These are phyloP conservation scores for Apus apus DNA, from an alignment of 2,113 vertebrate genomes.

Conservation along the genomic window DNA sequence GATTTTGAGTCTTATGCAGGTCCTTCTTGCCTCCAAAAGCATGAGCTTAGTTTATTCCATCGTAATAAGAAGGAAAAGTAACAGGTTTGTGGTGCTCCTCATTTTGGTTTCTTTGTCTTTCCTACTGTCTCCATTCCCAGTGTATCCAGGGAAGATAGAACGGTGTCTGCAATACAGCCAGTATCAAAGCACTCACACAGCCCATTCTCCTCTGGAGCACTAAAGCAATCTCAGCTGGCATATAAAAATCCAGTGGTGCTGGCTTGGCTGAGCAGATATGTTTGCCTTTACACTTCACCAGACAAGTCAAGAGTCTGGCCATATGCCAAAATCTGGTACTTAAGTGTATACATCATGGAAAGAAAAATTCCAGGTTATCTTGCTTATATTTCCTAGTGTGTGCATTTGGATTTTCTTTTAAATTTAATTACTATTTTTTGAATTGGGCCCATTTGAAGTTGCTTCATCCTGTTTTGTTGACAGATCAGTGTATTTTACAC, in stretches of 20 bases:
- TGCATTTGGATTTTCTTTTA: neutral
- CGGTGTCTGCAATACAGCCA: neutral
- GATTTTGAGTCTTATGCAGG: neutral
- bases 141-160: neutral
- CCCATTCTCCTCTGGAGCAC: neutral
- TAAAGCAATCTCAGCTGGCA: neutral
- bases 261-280: conserved; percentile 9
- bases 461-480: conserved; percentile 1
- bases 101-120: neutral
- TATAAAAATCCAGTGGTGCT: neutral
- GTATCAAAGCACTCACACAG: neutral
- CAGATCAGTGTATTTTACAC: neutral
- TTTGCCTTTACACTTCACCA: conserved; percentile 14
- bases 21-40: neutral
- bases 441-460: conserved; percentile 16
- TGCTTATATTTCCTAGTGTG: neutral
- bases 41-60: neutral
- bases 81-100: neutral
- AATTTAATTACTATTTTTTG: neutral
- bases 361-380: neutral
- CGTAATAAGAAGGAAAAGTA: neutral
- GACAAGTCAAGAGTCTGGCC: neutral
- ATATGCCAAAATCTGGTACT: neutral
- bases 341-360: neutral
- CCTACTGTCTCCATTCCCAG: neutral